Base-by-base conservation (phyloP, 2,888 invertebrate genomes). In the Apodemia duryi region DNA sequence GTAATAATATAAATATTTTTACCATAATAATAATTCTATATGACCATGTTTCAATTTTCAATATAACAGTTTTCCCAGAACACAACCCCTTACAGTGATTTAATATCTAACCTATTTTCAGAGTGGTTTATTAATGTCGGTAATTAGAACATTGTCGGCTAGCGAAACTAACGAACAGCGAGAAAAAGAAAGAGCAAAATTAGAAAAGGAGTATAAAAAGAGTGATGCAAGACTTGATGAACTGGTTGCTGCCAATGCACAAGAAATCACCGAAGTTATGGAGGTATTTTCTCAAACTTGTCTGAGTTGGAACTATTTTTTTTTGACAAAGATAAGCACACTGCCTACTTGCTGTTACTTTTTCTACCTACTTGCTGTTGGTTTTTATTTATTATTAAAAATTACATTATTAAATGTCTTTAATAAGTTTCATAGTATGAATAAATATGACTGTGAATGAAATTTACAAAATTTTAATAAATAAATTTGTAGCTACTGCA, bases 91-190 rank as follows among this genome's bases (percentile, higher is more conserved):
- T 41, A 10, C 41, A 7, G 10, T 9, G 41, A 41, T 41, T 7
- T 43, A 43, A 43, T 10, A 43, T 43, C n/a, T 38, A 38, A 38
- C 6, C 4, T 57, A 32, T n/a, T 54, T 64, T 38, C 84, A 97
- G 97, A 96, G 96, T 82, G 96, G 97, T 66, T 93, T 97, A 66
- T 92, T 99, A 73, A 98, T 99, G 95, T 97, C 98, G 67, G 98
- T 99, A 62, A 98, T 99, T 73, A 95, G 98, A 72, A 98, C 98
- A 0, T 88, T 99, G 67, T 98, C 98, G 38, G 96, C 98, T 9
- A 98, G 98, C 90, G 98, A 97, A 84, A 98, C 97, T 5, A 97
- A 97, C 81, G 98, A 98, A 80, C 97, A 99, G 80, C 90, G 97
- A 63, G 97, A 98, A 80, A 95, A 97, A 77, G 98, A 98, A 86